Percentiles rank a stretch among this genome's conserved stretches.
Evolutionary conservation across 2,888 invertebrate genomes (phyloP).

Genomic region (Encarsia formosa): DNA sequence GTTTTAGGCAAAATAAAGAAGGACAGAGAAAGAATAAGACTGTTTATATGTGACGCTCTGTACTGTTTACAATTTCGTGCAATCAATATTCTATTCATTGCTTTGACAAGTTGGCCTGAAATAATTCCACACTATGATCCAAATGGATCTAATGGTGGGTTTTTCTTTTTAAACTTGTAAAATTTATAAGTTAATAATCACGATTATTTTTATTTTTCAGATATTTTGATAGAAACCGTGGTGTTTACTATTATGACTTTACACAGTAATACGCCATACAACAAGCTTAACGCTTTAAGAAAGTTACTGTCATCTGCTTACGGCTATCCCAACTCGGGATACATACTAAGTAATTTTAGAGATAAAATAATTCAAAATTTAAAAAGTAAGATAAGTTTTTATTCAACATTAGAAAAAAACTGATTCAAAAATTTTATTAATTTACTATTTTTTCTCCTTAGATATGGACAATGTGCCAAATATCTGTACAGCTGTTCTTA

Average conservation of each 20-base stretch:
- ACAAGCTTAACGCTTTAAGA: slow-evolving; percentile 43
- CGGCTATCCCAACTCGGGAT: slow-evolving; percentile 45
- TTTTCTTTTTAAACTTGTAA: slow-evolving; percentile 8
- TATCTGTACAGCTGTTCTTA: slow-evolving; percentile 41
- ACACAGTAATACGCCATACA: slow-evolving; percentile 34
- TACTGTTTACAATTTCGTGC: slow-evolving; percentile 49
- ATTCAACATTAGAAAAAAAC: neutral
- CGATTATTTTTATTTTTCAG: slow-evolving; percentile 34
- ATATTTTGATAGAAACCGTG: slow-evolving; percentile 47
- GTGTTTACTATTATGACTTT: slow-evolving; percentile 45
- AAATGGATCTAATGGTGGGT: slow-evolving; percentile 34
- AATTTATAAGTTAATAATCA: slow-evolving; percentile 10
- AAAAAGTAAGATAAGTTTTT: slow-evolving; percentile 38
- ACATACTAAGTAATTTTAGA: slow-evolving; percentile 31
- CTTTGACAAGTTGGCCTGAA: slow-evolving; percentile 52
- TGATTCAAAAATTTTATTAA: neutral
- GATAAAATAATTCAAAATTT: slow-evolving; percentile 43
- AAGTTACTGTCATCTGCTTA: slow-evolving; percentile 46
- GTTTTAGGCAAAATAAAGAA: slow-evolving; percentile 42
- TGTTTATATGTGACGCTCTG: slow-evolving; percentile 51
- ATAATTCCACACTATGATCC: slow-evolving; percentile 47
- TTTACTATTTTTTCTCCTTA: neutral
- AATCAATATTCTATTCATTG: slow-evolving; percentile 45
- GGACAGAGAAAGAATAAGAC: slow-evolving; percentile 50
- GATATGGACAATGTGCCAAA: slow-evolving; percentile 32